These are phyloP conservation scores for Lutraria rhynchaena DNA, from an alignment of 1,140 invertebrate genomes.

Conservation along the genomic window DNA sequence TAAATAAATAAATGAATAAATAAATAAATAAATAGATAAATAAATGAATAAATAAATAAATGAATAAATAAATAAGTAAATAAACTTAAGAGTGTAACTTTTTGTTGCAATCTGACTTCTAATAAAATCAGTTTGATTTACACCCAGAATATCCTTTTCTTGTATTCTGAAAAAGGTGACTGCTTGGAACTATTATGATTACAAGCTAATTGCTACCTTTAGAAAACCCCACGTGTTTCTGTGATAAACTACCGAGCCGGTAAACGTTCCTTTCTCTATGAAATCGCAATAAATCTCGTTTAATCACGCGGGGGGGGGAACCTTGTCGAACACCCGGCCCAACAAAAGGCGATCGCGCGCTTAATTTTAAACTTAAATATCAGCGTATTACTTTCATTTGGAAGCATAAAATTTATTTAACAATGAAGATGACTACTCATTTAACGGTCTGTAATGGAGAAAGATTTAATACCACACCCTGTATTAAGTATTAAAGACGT, in stretches of 20 bases:
- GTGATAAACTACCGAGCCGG: conserved; percentile 40
- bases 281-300: conserved; percentile 40
- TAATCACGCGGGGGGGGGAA: conserved; percentile 44
- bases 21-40: no score
- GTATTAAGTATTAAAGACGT: background rate
- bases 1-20: no score
- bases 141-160: no score
- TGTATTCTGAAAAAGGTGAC: no score
- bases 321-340: conserved; percentile 33
- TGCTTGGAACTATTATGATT: no score
- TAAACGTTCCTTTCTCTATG: conserved; percentile 35
- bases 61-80: no score
- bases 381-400: conserved; percentile 47
- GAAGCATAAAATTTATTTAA: conserved; percentile 53
- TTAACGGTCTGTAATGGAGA: conserved; percentile 25
- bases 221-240: conserved; percentile 10
- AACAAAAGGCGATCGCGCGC: conserved; percentile 51
- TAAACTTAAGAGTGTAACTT: no score
- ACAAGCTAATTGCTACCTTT: conserved; percentile 10
- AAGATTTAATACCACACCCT: conserved; percentile 3
- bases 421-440: conserved; percentile 28
- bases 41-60: no score
- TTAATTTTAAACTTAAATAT: conserved; percentile 11
- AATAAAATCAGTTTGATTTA: no score
- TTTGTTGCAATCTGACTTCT: no score